Conservation (phyloP, 1,140 invertebrate genomes). For the Eriocheir sinensis region DNA sequence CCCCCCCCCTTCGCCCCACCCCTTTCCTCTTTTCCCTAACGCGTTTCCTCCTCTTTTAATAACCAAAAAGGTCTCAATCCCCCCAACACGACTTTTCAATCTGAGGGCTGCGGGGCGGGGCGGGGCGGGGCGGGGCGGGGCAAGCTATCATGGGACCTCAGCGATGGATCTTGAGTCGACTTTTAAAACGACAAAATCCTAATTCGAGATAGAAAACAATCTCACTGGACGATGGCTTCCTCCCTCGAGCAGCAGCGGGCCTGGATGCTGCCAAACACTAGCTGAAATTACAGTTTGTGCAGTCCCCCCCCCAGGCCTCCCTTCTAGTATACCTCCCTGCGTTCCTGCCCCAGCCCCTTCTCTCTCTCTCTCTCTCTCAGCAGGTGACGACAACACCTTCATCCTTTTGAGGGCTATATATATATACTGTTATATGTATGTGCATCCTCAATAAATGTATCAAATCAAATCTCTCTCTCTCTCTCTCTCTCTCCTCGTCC, state of each 20-base stretch:
- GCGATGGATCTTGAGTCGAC: neutral
- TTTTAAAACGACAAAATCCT: no score
- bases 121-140: neutral
- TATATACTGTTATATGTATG: no score
- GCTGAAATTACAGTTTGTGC: constrained; percentile 31
- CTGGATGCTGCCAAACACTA: constrained; percentile 36
- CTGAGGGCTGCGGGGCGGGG: neutral
- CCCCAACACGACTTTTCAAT: constrained; percentile 37
- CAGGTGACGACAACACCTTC: neutral
- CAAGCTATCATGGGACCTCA: neutral
- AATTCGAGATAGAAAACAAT: neutral
- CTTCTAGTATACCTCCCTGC: neutral
- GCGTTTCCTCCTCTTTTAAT: neutral
- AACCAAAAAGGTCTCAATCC: constrained; percentile 32
- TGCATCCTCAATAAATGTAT: no score
- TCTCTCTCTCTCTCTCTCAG: neutral
- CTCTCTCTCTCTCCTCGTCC: neutral
- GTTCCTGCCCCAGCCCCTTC: neutral
- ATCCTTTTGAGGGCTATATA: no score
- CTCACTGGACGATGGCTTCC: neutral
- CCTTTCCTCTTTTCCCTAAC: neutral
- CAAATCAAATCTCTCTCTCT: no score
- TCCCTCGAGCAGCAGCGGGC: neutral
- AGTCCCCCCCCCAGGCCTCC: neutral
- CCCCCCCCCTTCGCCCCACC: neutral